These are phyloP conservation scores for Chaetodon trifascialis DNA, from an alignment of 2,113 vertebrate species.

Conservation along the genomic window DNA sequence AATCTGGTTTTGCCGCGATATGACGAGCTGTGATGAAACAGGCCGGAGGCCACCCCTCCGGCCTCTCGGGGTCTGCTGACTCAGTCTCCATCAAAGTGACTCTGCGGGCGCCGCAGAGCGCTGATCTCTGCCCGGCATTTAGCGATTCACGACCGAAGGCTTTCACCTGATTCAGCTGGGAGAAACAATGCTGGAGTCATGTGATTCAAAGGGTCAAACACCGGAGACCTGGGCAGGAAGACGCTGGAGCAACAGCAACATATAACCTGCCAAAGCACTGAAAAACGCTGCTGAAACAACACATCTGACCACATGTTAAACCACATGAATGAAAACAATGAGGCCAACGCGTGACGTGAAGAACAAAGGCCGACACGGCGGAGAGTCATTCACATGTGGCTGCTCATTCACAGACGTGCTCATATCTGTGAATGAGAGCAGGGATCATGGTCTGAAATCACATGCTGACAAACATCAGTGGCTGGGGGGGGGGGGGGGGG, in stretches of 20 bases:
- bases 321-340: constrained; percentile 16
- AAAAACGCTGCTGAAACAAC: no score
- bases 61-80: constrained; percentile 11
- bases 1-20: constrained; percentile 5
- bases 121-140: constrained; percentile 26
- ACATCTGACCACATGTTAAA: background rate
- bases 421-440: constrained; percentile 52
- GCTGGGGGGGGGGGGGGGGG: no score
- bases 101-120: background rate
- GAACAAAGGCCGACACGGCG: constrained; percentile 21
- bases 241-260: background rate
- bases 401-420: constrained; percentile 54
- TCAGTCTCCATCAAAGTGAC: constrained; percentile 43
- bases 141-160: background rate
- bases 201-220: background rate
- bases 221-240: background rate
- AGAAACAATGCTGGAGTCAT: background rate
- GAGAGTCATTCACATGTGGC: constrained; percentile 10
- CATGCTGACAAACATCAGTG: constrained; percentile 4
- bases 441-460: constrained; percentile 23
- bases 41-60: background rate
- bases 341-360: constrained; percentile 24
- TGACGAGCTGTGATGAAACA: constrained; percentile 12
- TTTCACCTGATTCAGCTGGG: constrained; percentile 13
- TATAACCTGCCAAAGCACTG: background rate